phyloP scores from a whole-genome alignment of 2,888 invertebrate species.

The Anthrax anthrax region DNA sequence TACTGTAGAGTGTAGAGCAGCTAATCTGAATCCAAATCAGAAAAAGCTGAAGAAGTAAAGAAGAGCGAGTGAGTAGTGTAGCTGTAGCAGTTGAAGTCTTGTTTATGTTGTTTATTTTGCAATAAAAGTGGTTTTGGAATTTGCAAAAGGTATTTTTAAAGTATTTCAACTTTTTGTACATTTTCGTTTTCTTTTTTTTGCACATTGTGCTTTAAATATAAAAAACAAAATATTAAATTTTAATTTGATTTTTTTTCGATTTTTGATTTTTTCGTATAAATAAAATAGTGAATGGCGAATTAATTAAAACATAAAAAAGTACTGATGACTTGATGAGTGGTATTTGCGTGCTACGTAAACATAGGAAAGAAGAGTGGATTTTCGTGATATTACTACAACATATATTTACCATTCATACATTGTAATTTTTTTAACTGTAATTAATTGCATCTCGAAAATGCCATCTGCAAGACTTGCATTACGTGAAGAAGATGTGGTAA shows the following conservation, averaged over 20 bases:
- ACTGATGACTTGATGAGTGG: background rate
- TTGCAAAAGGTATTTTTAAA: background rate
- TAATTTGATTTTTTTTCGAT: background rate
- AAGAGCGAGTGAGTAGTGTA: too few species aligned
- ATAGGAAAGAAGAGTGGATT: background rate
- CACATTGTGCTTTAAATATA: too few species aligned
- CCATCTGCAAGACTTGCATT: slow-evolving; percentile 71
- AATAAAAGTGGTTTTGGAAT: background rate
- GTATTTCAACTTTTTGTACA: too few species aligned
- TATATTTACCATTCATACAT: background rate
- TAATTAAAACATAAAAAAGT: background rate
- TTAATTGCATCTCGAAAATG: slow-evolving; percentile 35
- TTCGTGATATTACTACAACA: too few species aligned
- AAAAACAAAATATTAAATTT: background rate
- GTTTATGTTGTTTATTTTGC: background rate
- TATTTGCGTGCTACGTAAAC: background rate
- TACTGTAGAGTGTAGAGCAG: too few species aligned
- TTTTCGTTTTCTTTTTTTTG: background rate
- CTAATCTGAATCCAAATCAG: too few species aligned
- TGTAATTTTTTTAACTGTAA: background rate
- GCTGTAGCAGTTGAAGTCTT: background rate
- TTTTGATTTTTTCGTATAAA: background rate
- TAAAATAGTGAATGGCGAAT: background rate
- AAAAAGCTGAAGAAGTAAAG: too few species aligned
- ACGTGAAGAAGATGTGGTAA: slow-evolving; percentile 79